Base-by-base conservation (phyloP, 2,797 vertebrate genomes). In the Tangara arthus region DNA sequence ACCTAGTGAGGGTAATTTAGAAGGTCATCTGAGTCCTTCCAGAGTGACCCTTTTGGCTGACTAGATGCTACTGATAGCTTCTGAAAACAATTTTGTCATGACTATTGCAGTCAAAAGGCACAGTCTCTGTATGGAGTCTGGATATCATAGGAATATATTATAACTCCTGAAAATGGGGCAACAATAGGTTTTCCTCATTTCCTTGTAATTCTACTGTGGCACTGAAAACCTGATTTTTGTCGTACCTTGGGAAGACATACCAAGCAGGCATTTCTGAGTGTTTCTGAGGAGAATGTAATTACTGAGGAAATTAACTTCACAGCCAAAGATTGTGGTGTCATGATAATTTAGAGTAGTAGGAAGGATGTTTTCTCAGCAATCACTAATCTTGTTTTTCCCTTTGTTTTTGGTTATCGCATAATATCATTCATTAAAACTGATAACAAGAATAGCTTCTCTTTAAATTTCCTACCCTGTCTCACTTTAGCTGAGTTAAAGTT, bases 401-500 rank as follows among this genome's bases (percentile, higher is more conserved):
- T 77, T 94, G 85, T 95, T 87, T 97, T 96, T 94, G 60, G 60
- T 95, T 97, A 96, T 97, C 97, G 89, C 89, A 97, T 97, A 97
- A 97, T 95, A 94, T 68, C 91, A 96, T 97, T 97, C 96, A 97
- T 97, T 98, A 97, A 98, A 98, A 96, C 82, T 37, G 73, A 94
- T 96, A 98, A 96, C 77, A 97, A 94, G 94, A 97, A 97, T 96
- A 47, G 19, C 88, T 97, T 97, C 87, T 95, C 92, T 96, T 97
- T 96, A 97, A 94, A 97, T 97, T 95, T 97, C 93, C 91, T 89
- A 91, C 91, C 53, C 71, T 68, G 65, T 92, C 78, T 95, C 59
- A 57, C 94, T 97, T 97, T 90, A 97, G 91, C 89, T 17, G 19
- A 97, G 96, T 95, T 97, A 96, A 94, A 95, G 76, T 98, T 97